phyloP scores from a whole-genome alignment of 1,140 invertebrate species.

The Andrena cerasifolii region DNA sequence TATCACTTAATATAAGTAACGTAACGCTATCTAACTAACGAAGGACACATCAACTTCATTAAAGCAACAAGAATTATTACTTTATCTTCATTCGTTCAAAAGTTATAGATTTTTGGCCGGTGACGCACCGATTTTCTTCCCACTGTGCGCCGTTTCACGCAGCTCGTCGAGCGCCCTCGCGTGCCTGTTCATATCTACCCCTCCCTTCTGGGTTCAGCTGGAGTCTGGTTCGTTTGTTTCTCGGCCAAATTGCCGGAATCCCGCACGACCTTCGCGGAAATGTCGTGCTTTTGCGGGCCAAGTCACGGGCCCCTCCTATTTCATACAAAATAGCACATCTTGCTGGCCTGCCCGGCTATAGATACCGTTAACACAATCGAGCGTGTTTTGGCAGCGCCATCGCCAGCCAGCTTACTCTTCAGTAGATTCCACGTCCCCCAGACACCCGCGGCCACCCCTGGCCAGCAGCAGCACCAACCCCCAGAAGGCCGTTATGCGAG shows the following conservation, averaged over 20 bases:
- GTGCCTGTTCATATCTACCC: neutral
- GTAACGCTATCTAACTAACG: too few relatives aligned
- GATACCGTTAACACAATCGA: constrained; percentile 65
- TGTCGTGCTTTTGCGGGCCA: constrained; percentile 60
- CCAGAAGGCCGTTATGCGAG: constrained; percentile 22
- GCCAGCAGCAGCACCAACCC: neutral
- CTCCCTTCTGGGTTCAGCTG: constrained; percentile 23
- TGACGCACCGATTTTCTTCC: too few relatives aligned
- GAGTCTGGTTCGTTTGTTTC: constrained; percentile 63
- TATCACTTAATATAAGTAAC: too few relatives aligned
- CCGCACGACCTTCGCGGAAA: constrained; percentile 39
- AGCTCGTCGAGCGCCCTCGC: neutral
- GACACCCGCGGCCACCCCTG: constrained; percentile 14
- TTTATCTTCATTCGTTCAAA: too few relatives aligned
- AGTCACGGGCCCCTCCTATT: constrained; percentile 66
- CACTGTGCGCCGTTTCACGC: neutral
- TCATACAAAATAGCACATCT: constrained; percentile 63
- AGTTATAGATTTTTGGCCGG: too few relatives aligned
- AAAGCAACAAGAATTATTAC: too few relatives aligned
- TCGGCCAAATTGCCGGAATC: constrained; percentile 67
- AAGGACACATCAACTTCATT: too few relatives aligned
- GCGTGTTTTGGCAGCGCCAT: constrained; percentile 59
- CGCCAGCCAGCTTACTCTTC: neutral
- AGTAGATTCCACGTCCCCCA: neutral
- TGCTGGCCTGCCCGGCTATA: constrained; percentile 16